Base-by-base conservation (phyloP, 2,888 invertebrate species). In the Dasysyrphus tricinctus region DNA sequence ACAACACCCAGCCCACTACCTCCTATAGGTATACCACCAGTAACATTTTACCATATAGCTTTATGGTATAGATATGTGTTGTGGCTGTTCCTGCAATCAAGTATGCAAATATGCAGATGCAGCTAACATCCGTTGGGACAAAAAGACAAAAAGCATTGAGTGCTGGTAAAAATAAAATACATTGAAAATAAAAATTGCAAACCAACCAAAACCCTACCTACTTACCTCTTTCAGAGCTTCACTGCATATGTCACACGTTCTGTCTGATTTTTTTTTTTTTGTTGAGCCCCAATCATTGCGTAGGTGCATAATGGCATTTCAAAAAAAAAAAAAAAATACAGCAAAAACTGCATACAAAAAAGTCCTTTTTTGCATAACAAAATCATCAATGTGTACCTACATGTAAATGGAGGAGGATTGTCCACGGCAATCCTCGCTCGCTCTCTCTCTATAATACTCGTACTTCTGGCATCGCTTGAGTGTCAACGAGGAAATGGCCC, bases 41-140 rank as follows among this genome's bases (percentile, higher is more conserved):
- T 16, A 69, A 29, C 57, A 29, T 56, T 37, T 54, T 44, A 63
- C n/a, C 70, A 49, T 70, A 39, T 32, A 24, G 0, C 5, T 54
- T 3, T 12, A 5, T 29, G 5, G 11, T n/a, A 47, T 54, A 4
- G 11, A 3, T 39, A 24, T 76, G 49, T 54, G 70, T 69, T 73
- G 76, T 80, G 76, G 67, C 80, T 80, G 80, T 85, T 82, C 78
- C 78, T 79, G 86, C 86, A 86, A 86, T 86, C 82, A 86, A 86
- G 86, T 86, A 86, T 86, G 86, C 86, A 86, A 86, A 86, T 86
- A 86, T 86, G 82, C 82, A 79, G 86, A 86, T 86, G 82, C 86
- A 86, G 82, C 86, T 79, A 86, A 86, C 86, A 86, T 86, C 86
- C 86, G 78, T 39, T 82, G 82, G 82, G 78, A 82, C 81, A 77